Conservation (phyloP, 2,797 vertebrate species). For the Malurus leucopterus region DNA sequence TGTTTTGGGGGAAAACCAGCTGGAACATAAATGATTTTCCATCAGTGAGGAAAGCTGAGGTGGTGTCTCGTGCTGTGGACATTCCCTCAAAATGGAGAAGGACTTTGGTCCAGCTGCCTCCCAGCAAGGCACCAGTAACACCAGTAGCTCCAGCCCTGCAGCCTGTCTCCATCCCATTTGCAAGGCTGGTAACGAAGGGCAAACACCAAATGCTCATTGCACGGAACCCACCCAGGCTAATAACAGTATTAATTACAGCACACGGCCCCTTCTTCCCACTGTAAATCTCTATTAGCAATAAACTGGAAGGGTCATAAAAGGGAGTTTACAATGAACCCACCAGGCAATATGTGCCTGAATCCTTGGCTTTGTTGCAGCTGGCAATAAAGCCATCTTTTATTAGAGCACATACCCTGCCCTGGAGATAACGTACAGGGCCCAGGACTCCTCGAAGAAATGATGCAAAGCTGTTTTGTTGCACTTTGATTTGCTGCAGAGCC, state of each 20-base stretch:
- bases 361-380: constrained; percentile 47
- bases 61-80: accelerated
- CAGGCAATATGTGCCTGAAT: constrained; percentile 23
- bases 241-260: constrained; percentile 19
- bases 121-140: not conserved
- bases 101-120: not conserved
- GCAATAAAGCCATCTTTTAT: constrained; percentile 51
- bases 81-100: not conserved
- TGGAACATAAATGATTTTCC: not conserved
- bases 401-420: constrained; percentile 45
- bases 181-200: not conserved
- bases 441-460: constrained; percentile 27
- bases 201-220: not conserved
- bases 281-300: constrained; percentile 57
- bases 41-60: not conserved
- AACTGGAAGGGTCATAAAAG: constrained; percentile 31
- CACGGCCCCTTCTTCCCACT: constrained; percentile 5
- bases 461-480: constrained; percentile 43
- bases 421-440: constrained; percentile 35
- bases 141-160: not conserved
- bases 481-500: constrained; percentile 46
- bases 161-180: not conserved
- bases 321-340: constrained; percentile 9
- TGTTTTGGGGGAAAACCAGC: not conserved
- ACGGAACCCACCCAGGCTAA: not conserved